Evolutionary conservation across 2,113 vertebrate species (phyloP).

Genomic region (Plectropomus leopardus): DNA sequence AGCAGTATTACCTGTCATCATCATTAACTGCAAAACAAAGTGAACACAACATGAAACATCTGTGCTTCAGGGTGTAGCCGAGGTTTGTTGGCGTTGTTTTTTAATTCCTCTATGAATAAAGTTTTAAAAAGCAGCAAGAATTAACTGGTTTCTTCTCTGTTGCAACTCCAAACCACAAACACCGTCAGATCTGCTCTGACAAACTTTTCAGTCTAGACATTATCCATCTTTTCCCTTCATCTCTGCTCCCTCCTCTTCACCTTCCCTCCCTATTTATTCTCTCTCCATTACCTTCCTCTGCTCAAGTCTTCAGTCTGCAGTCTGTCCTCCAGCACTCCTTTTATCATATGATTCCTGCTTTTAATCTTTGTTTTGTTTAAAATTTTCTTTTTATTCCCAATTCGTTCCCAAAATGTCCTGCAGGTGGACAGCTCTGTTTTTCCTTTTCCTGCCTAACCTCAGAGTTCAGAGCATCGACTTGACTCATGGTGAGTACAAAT

Average conservation of each 20-base stretch:
- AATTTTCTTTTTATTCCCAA: background rate
- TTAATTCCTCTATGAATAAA: background rate
- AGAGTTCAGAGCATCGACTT: background rate
- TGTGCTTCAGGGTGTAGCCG: background rate
- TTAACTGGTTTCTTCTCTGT: slow-evolving; percentile 35
- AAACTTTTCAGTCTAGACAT: slow-evolving; percentile 65
- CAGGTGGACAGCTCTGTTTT: background rate
- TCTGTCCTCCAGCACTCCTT: background rate
- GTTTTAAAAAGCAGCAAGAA: slow-evolving; percentile 6
- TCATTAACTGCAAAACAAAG: background rate
- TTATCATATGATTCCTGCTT: background rate
- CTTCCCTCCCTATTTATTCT: slow-evolving; percentile 24
- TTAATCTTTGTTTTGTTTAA: background rate
- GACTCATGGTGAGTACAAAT: slow-evolving; percentile 45
- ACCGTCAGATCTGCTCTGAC: slow-evolving; percentile 22
- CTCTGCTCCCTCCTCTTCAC: slow-evolving; percentile 26
- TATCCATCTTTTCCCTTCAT: background rate
- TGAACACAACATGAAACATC: background rate
- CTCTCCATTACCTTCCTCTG: background rate
- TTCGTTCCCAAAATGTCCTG: slow-evolving; percentile 32
- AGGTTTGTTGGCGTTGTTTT: background rate
- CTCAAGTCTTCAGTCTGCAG: background rate
- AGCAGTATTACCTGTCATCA: too few relatives aligned
- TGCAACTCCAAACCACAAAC: slow-evolving; percentile 61
- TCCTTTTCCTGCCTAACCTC: slow-evolving; percentile 31